Conservation (phyloP, 2,113 vertebrate species). For the human (Homo sapiens) region DNA sequence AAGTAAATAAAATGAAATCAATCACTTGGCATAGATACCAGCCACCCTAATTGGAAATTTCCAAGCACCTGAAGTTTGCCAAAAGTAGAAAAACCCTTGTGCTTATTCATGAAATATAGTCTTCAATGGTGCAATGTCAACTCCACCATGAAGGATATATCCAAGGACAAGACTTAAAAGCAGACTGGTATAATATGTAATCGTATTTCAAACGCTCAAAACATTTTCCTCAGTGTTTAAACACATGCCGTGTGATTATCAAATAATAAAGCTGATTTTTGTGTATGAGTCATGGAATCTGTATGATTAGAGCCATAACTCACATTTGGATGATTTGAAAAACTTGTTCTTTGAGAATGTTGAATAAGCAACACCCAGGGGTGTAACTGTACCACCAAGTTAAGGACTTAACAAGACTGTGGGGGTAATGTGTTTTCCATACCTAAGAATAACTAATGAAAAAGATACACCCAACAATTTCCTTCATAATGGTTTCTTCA, state of each 20-base stretch:
- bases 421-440: background rate
- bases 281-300: background rate
- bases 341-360: background rate
- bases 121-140: background rate
- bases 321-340: background rate
- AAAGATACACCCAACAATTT: background rate
- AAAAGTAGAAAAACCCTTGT: background rate
- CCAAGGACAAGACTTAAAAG: background rate
- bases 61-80: background rate
- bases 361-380: background rate
- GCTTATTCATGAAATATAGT: background rate
- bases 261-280: background rate
- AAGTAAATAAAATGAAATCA: constrained; percentile 3
- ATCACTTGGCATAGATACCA: constrained; percentile 4
- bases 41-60: background rate
- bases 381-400: background rate
- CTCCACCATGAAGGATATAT: background rate
- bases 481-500: background rate
- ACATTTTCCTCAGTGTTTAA: background rate
- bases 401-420: background rate
- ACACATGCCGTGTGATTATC: background rate
- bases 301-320: background rate
- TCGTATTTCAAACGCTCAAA: background rate
- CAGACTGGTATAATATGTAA: background rate
- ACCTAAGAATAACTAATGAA: background rate